Conservation (phyloP, 2,888 invertebrate genomes). For the Drosophila leonis region DNA sequence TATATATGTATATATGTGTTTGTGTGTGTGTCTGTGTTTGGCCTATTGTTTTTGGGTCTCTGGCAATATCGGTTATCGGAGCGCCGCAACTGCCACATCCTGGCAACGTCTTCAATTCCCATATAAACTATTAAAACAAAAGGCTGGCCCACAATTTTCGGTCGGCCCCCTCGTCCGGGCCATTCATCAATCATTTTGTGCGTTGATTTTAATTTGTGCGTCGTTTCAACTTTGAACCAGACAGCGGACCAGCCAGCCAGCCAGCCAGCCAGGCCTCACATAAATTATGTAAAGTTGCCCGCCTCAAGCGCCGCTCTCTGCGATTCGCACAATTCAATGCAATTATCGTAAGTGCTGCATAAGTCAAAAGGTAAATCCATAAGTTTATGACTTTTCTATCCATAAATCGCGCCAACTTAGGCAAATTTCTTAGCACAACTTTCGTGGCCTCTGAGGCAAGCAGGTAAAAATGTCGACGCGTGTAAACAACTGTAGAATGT, state of each 20-base stretch:
- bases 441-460: not conserved
- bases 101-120: constrained; percentile 35
- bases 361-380: constrained; percentile 77
- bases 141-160: constrained; percentile 20
- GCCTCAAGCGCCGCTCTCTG: constrained; percentile 20
- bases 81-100: constrained; percentile 19
- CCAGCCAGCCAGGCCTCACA: constrained; percentile 42
- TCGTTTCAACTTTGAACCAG: constrained; percentile 74
- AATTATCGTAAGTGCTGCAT: constrained; percentile 78
- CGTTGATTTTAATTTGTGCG: constrained; percentile 79
- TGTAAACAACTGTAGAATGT: constrained; percentile 41
- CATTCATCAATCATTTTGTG: constrained; percentile 78
- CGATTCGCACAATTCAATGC: constrained; percentile 65
- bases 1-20: constrained; percentile 12
- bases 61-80: constrained; percentile 50
- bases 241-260: not conserved
- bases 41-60: constrained; percentile 36
- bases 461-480: constrained; percentile 43
- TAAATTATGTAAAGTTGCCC: constrained; percentile 78
- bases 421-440: constrained; percentile 59
- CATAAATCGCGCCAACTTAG: constrained; percentile 74
- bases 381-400: constrained; percentile 75
- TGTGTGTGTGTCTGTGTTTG: constrained; percentile 12
- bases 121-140: constrained; percentile 57
- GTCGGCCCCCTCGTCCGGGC: constrained; percentile 13